Evolutionary conservation across 2,797 vertebrate species (phyloP).

Genomic region (Trichosurus vulpecula): DNA sequence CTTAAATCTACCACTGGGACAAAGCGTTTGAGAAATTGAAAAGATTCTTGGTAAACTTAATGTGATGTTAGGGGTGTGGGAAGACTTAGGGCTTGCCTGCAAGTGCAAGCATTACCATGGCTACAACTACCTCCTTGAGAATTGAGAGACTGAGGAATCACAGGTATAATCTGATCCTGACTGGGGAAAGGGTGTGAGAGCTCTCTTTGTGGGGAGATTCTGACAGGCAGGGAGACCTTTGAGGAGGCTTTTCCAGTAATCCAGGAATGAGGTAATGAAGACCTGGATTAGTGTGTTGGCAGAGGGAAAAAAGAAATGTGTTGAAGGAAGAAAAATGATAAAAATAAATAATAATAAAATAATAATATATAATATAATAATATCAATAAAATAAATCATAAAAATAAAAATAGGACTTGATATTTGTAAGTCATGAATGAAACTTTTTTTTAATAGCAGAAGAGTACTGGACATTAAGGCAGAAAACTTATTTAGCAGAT

Average conservation of each 20-base stretch:
- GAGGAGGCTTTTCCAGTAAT: background rate
- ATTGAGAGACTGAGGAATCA: background rate
- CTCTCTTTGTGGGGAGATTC: background rate
- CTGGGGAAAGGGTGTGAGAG: background rate
- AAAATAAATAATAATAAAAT: background rate
- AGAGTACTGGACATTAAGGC: background rate
- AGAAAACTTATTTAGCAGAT: background rate
- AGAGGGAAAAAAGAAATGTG: background rate
- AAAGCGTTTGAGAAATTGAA: background rate
- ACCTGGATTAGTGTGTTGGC: background rate
- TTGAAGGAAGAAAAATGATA: background rate
- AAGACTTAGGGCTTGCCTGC: background rate
- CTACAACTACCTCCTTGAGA: background rate
- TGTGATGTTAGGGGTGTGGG: background rate
- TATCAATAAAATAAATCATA: too few relatives aligned
- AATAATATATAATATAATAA: too few relatives aligned
- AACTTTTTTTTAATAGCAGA: background rate
- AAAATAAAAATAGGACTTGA: background rate
- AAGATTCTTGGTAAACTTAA: background rate
- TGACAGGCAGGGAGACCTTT: background rate
- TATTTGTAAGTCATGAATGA: background rate
- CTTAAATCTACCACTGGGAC: background rate
- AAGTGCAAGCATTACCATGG: background rate
- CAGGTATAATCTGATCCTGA: background rate
- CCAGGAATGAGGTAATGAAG: background rate